These are phyloP conservation scores for Bugula neritina DNA, from an alignment of 2,888 invertebrate genomes.

Conservation along the genomic window DNA sequence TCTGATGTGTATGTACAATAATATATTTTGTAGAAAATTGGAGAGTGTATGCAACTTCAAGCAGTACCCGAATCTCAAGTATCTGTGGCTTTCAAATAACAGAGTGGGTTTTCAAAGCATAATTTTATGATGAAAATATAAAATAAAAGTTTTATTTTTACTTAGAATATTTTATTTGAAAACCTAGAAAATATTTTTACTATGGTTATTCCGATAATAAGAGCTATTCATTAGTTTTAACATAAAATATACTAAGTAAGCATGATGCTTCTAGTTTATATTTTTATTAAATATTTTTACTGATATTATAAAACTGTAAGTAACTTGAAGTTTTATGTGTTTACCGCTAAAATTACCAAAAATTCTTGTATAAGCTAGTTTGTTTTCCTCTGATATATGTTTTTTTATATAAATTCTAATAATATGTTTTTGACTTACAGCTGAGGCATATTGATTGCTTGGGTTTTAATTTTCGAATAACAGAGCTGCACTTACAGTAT, in stretches of 20 bases:
- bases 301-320: too few species aligned
- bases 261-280: too few species aligned
- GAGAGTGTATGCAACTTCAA: slow-evolving; percentile 37
- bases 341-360: neutral
- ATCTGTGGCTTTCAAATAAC: slow-evolving; percentile 47
- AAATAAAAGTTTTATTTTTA: too few species aligned
- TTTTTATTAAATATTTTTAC: too few species aligned
- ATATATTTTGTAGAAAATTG: slow-evolving; percentile 38
- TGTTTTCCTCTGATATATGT: too few species aligned
- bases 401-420: neutral
- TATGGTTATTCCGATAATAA: too few species aligned
- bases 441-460: slow-evolving; percentile 39
- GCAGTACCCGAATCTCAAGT: slow-evolving; percentile 39
- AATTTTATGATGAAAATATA: too few species aligned
- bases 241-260: too few species aligned
- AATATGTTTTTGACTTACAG: slow-evolving; percentile 35
- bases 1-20: too few species aligned
- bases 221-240: too few species aligned
- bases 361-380: neutral
- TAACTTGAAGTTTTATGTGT: neutral
- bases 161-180: too few species aligned
- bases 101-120: slow-evolving; percentile 38
- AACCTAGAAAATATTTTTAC: too few species aligned
- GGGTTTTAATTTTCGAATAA: slow-evolving; percentile 38
- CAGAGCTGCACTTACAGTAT: slow-evolving; percentile 45